These are phyloP conservation scores for Simalia tracyae DNA, from an alignment of 2,797 vertebrate genomes.

Conservation along the genomic window DNA sequence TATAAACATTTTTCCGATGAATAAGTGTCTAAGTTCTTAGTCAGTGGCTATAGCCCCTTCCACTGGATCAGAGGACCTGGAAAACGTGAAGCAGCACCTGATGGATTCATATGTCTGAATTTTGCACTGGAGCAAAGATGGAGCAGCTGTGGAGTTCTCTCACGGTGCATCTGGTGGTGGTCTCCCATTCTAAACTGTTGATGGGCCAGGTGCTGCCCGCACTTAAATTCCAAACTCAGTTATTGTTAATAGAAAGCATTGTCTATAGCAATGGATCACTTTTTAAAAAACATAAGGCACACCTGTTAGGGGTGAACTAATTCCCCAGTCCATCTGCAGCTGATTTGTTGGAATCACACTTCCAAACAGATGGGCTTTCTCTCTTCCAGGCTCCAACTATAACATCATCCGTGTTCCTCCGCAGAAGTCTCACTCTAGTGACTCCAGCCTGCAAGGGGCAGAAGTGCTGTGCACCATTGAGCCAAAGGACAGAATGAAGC, in stretches of 20 bases:
- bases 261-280: neutral
- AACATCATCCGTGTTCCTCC: slow-evolving; percentile 87
- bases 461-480: slow-evolving; percentile 84
- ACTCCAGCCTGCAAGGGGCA: slow-evolving; percentile 79
- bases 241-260: neutral
- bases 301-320: neutral
- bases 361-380: slow-evolving; percentile 5
- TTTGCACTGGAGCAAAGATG: neutral
- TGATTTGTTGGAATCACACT: neutral
- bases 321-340: neutral
- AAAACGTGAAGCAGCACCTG: neutral
- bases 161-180: neutral
- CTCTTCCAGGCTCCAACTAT: slow-evolving; percentile 80
- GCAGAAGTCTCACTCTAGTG: slow-evolving; percentile 65
- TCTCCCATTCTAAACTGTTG: neutral
- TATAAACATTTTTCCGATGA: neutral
- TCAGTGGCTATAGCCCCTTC: neutral
- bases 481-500: slow-evolving; percentile 77
- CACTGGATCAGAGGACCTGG: neutral
- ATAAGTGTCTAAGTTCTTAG: neutral
- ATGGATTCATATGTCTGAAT: neutral
- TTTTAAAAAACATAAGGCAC: neutral
- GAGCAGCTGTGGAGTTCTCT: neutral
- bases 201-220: neutral
- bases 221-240: neutral